Conservation (phyloP, 2,797 vertebrate species). For the Salarias fasciatus region DNA sequence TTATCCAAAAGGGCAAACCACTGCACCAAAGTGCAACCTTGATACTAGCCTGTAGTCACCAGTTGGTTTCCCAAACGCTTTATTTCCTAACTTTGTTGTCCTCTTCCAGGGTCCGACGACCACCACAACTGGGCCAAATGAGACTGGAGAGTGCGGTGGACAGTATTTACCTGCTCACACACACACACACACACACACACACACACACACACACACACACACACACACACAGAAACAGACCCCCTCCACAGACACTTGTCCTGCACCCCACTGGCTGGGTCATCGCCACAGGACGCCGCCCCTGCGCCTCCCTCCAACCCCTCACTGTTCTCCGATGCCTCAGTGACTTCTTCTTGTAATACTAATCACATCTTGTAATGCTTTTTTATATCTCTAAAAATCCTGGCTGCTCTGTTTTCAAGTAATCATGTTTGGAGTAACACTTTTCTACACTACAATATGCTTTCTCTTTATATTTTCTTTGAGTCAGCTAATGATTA, state of each 20-base stretch:
- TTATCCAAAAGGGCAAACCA: too few relatives aligned
- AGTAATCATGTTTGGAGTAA: conserved; percentile 63
- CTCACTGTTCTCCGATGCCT: conserved; percentile 74
- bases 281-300: conserved; percentile 65
- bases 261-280: conserved; percentile 79
- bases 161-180: conserved; percentile 49
- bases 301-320: too few relatives aligned
- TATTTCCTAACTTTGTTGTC: conserved; percentile 12
- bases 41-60: too few relatives aligned
- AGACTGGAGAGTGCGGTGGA: conserved; percentile 67
- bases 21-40: too few relatives aligned
- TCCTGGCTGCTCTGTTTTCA: conserved; percentile 66
- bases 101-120: conserved; percentile 59
- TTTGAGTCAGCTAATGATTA: conserved; percentile 22
- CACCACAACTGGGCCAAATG: conserved; percentile 62
- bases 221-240: too few relatives aligned
- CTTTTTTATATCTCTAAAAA: conserved; percentile 72
- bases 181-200: conserved; percentile 36
- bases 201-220: too few relatives aligned
- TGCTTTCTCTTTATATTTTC: conserved; percentile 20
- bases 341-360: conserved; percentile 80
- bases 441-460: conserved; percentile 79
- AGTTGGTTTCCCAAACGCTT: too few relatives aligned
- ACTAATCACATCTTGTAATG: conserved; percentile 68
- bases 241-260: conserved; percentile 56